Evolutionary conservation across 2,797 vertebrate genomes (phyloP), one percentile per base, ranked within the genome.

Genomic region (Eidolon dupreanum): DNA sequence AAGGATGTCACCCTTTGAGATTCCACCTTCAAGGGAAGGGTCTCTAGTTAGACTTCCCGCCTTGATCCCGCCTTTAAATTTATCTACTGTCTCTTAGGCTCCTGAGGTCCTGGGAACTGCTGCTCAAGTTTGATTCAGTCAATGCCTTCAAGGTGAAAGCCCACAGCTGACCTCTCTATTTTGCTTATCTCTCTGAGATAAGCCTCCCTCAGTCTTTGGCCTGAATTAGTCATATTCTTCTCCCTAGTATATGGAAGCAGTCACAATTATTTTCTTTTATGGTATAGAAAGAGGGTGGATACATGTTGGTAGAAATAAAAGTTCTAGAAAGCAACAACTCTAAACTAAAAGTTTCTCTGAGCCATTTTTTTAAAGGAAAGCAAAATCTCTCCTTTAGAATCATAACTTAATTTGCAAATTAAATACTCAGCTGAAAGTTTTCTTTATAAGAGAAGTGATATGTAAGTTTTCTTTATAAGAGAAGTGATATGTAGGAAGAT

Each of bases 321-420:
- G 20, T 79, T 93, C 33, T 81, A 93, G 71, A 82, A 90, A 86
- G 41, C 20, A n/a, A 33, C 36, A 82, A 43, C 33, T 88, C 41
- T 92, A 79, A 90, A 33, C 59, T 68, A 61, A 61, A 63, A 26
- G 49, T 9, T 31, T 81, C 28, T 59, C 51, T 93, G 31, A 87
- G 73, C 49, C 38, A 55, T 83, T 89, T 28, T 93, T 94, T 83
- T 88, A 88, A 79, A 84, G 70, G 79, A 79, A 95, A 93, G n/a
- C 5, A 41, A 59, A 93, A 36, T 1, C 3, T n/a, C 2, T 79
- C 22, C 38, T 75, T 93, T 81, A 82, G 57, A 78, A 84, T 88
- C 51, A 49, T 31, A 79, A 63, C 8, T 78, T 82, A 57, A 71
- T 78, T 77, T 90, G 33, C 28, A 93, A 93, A 82, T 77, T 78